Conservation (phyloP, 2,888 invertebrate genomes). For the Dicyrtomina minuta region DNA sequence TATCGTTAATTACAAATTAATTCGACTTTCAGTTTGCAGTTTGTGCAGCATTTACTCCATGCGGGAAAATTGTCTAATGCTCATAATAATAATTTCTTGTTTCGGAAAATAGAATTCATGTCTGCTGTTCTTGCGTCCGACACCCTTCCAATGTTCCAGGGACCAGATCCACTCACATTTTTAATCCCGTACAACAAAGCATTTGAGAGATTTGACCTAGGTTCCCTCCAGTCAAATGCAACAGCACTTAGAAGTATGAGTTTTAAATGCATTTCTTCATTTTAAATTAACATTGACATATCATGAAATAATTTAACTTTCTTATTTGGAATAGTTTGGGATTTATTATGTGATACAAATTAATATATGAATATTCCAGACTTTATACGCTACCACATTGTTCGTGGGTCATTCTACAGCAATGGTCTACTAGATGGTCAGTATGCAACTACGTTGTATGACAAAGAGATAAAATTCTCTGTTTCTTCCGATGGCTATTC, state of each 20-base stretch:
- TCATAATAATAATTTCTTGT: background rate
- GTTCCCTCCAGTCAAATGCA: constrained; percentile 31
- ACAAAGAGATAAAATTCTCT: constrained; percentile 54
- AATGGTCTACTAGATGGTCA: constrained; percentile 55
- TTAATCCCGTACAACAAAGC: constrained; percentile 50
- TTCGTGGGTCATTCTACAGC: constrained; percentile 56
- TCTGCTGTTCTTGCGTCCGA: constrained; percentile 39
- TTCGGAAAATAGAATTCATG: constrained; percentile 45
- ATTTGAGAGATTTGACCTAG: constrained; percentile 36
- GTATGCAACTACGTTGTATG: constrained; percentile 55
- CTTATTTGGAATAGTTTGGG: too few relatives aligned
- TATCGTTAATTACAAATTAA: background rate
- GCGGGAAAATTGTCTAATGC: background rate
- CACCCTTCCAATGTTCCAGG: constrained; percentile 38
- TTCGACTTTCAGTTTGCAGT: background rate
- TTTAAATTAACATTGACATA: background rate
- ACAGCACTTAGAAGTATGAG: constrained; percentile 45
- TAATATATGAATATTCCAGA: constrained; percentile 32
- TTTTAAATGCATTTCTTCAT: background rate
- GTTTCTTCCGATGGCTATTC: constrained; percentile 53
- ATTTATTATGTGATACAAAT: too few relatives aligned
- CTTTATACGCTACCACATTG: constrained; percentile 55
- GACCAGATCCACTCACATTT: constrained; percentile 42
- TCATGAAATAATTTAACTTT: too few relatives aligned
- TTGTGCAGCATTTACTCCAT: background rate